Evolutionary conservation across 2,797 vertebrate genomes (phyloP), one percentile per base, ranked within the genome.

Genomic region (Chanos chanos): DNA sequence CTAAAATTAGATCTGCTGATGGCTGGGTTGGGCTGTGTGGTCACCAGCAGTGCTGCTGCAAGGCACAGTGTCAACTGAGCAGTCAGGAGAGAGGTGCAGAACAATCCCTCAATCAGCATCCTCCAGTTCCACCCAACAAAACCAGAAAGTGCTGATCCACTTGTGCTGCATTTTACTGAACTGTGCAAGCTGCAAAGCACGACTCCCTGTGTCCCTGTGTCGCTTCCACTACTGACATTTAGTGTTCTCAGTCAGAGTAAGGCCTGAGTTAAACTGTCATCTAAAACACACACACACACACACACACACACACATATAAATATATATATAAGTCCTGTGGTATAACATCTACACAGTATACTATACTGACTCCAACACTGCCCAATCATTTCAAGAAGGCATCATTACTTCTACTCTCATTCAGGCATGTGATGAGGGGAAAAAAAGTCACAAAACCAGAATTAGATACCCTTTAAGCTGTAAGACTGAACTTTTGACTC

Each of bases 401-500:
- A 45, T 62, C 37, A n/a, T 7, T 54, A 31, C 16, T 25, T 33
- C 16, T 47, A 16, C 36, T 50, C 27, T 39, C 9, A n/a, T 36
- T 10, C 56, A 61, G 55, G 28, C 50, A 57, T 72, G 69, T 72
- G 75, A 75, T 63, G 16, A 63, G 58, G 43, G 66, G 63, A 65
- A 47, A 56, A 68, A 60, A 30, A 9, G 31, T 3, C 34, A 33
- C 34, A 9, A 39, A 43, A 55, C 39, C 57, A 33, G 47, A 43
- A 51, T 43, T 19, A 37, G 51, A 22, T 4, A 27, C 47, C 48
- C 43, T 66, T n/a, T n/a, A 24, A 4, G 18, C 57, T 34, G 52
- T n/a, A 50, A 50, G 55, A 27, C 3, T 81, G 73, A 86, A 84
- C 83, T 77, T 71, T 49, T 79, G 71, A 79, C 79, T 77, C 18